These are phyloP conservation scores for Indicator maculatus DNA, from an alignment of 2,113 vertebrate species.

Conservation along the genomic window DNA sequence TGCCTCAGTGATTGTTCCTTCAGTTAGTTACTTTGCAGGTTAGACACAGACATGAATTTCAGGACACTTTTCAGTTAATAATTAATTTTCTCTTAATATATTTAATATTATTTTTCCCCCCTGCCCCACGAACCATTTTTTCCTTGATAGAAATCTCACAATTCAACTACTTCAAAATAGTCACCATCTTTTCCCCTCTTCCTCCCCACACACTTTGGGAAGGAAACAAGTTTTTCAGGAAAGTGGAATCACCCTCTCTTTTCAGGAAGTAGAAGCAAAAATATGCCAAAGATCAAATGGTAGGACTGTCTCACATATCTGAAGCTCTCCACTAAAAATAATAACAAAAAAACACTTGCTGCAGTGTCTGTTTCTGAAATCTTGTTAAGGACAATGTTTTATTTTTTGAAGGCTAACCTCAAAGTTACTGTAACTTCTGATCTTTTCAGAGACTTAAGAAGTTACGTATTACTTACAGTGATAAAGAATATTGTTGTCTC, in stretches of 20 bases:
- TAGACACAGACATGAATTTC: background rate
- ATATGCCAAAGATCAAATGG: background rate
- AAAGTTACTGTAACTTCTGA: background rate
- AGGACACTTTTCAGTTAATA: background rate
- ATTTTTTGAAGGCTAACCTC: background rate
- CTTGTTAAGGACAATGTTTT: background rate
- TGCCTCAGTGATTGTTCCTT: background rate
- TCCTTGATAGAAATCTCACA: background rate
- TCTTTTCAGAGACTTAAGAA: background rate
- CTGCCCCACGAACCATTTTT: background rate
- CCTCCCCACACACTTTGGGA: too few relatives aligned
- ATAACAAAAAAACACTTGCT: background rate
- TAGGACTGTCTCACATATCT: background rate
- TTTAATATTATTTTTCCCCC: background rate
- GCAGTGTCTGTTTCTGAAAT: background rate
- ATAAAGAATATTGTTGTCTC: background rate
- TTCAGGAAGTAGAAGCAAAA: slow-evolving; percentile 20
- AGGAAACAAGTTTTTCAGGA: background rate
- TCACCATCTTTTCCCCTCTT: too few relatives aligned
- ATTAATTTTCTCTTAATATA: background rate
- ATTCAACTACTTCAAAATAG: background rate
- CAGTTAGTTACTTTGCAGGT: background rate
- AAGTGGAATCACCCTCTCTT: background rate
- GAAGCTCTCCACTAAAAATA: background rate
- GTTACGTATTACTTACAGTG: background rate